These are phyloP conservation scores for Girardia tigrina DNA, from an alignment of 2,888 invertebrate genomes.

Conservation along the genomic window DNA sequence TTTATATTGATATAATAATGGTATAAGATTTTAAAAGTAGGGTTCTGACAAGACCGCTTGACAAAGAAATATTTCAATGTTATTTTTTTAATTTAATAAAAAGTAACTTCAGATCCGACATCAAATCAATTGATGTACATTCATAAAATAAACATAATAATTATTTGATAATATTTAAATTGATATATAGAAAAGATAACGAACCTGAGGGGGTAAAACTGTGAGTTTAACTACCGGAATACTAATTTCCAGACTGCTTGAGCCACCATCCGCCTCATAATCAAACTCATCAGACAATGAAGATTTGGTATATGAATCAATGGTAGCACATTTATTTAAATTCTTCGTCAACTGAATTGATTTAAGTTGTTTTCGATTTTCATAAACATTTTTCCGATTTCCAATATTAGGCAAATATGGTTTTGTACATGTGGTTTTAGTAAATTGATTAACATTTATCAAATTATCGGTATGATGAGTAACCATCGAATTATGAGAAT, in stretches of 20 bases:
- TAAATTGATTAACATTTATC: neutral
- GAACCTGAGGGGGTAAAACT: neutral
- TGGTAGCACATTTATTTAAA: constrained; percentile 1
- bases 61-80: too few species aligned
- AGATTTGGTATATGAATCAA: neutral
- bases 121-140: too few species aligned
- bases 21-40: too few species aligned
- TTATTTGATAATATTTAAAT: too few species aligned
- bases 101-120: too few species aligned
- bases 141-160: too few species aligned
- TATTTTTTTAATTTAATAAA: too few species aligned
- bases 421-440: neutral
- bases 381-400: neutral
- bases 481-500: neutral
- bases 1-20: too few species aligned
- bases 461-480: neutral
- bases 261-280: neutral
- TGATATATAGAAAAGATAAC: neutral
- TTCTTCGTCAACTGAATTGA: neutral
- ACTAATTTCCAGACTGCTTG: neutral
- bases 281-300: neutral
- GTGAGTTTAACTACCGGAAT: neutral
- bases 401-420: neutral
- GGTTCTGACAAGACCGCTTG: too few species aligned
- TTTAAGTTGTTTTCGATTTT: neutral